Evolutionary conservation across 2,888 invertebrate species (phyloP).

Genomic region (Aethes cnicana): DNA sequence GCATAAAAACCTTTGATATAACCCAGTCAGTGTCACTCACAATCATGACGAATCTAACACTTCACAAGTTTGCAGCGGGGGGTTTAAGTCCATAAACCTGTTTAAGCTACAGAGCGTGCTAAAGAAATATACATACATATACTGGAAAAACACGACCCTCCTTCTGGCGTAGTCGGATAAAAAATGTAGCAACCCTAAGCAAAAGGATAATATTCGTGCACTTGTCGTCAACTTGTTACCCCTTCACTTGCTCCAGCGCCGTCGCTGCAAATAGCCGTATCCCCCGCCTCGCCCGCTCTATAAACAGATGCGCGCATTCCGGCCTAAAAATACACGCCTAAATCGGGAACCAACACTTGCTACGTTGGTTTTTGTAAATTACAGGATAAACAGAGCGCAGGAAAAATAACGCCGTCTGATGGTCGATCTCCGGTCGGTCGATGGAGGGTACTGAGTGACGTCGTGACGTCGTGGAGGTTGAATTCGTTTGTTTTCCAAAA

Average conservation of each 20-base stretch:
- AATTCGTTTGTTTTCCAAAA: too few relatives aligned
- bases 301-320: conserved; percentile 77
- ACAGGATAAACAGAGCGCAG: conserved; percentile 7
- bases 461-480: too few relatives aligned
- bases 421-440: not conserved
- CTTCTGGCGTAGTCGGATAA: too few relatives aligned
- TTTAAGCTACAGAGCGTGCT: too few relatives aligned
- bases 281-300: conserved; percentile 70
- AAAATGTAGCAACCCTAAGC: not conserved
- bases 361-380: conserved; percentile 31
- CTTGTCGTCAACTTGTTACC: conserved; percentile 57
- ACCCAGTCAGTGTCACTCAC: too few relatives aligned
- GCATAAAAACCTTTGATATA: too few relatives aligned
- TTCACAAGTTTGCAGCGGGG: too few relatives aligned
- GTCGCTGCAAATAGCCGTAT: conserved; percentile 57
- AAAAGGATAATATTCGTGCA: conserved; percentile 42
- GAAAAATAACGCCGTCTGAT: not conserved
- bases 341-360: conserved; percentile 62
- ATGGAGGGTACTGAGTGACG: too few relatives aligned
- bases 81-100: too few relatives aligned
- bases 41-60: too few relatives aligned
- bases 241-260: conserved; percentile 26
- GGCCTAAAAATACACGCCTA: conserved; percentile 68
- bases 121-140: too few relatives aligned
- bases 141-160: not conserved